A percentile compares a stretch with the other conserved stretches of the same genome.
These are phyloP conservation scores for Thinocorus orbignyianus DNA, from an alignment of 2,113 vertebrate species.

Conservation along the genomic window DNA sequence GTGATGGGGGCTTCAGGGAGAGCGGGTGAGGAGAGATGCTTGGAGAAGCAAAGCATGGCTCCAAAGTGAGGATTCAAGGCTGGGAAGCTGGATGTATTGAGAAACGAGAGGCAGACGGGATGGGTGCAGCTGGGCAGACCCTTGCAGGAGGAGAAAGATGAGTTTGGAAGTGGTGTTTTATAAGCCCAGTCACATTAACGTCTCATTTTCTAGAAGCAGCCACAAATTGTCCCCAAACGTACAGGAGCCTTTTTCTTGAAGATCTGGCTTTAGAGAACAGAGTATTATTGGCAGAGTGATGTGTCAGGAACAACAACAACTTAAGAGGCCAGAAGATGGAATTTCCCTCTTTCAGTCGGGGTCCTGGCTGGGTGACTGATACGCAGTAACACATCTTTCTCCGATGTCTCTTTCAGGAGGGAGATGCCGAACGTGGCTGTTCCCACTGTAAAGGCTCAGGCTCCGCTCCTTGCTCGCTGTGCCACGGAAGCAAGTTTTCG, in stretches of 20 bases:
- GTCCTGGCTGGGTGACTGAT: neutral
- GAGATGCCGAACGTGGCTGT: slow-evolving; percentile 57
- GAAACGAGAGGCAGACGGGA: neutral
- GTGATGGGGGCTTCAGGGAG: neutral
- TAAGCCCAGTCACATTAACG: neutral
- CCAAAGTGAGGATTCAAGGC: neutral
- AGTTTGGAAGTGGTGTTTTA: neutral
- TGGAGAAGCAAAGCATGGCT: neutral
- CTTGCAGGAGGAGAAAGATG: neutral
- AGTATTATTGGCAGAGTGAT: neutral
- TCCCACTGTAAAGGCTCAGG: slow-evolving; percentile 88
- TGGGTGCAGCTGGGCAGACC: neutral
- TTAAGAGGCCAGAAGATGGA: neutral
- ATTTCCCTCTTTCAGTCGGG: accelerated
- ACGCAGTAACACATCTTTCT: neutral
- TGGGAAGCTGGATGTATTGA: neutral
- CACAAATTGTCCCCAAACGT: neutral
- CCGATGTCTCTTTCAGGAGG: slow-evolving; percentile 69
- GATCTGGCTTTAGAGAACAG: neutral
- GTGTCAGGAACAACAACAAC: neutral
- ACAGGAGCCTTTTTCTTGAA: neutral
- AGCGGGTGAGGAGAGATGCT: neutral
- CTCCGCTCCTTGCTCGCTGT: slow-evolving; percentile 90
- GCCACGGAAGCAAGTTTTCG: slow-evolving; percentile 97
- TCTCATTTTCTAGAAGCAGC: neutral